Percentiles rank a stretch among this genome's conserved stretches.
These are phyloP conservation scores for Drosophila jambulina DNA, from an alignment of 1,140 invertebrate species.

Conservation along the genomic window DNA sequence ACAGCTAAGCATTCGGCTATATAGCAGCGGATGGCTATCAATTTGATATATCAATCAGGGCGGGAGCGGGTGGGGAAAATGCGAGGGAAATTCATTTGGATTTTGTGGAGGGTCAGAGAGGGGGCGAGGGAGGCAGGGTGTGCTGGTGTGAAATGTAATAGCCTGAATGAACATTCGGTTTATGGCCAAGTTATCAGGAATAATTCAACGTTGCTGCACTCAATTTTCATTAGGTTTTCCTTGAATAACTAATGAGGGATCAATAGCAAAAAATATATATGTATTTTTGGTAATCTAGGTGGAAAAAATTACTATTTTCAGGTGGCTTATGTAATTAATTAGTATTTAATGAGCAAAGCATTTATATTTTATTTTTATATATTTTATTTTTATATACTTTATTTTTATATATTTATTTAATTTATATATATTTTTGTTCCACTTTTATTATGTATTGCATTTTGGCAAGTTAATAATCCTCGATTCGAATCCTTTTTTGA, in stretches of 20 bases:
- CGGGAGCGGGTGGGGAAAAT: background rate
- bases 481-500: constrained; percentile 15
- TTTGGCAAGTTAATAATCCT: constrained; percentile 10
- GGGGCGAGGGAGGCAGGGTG: background rate
- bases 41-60: constrained; percentile 80
- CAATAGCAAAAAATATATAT: no score
- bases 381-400: no score
- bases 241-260: background rate
- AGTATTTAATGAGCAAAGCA: no score
- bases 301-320: no score
- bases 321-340: no score
- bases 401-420: no score
- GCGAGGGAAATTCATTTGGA: constrained; percentile 28
- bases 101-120: background rate
- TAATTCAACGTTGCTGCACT: background rate
- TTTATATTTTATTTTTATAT: no score
- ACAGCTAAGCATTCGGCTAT: constrained; percentile 45
- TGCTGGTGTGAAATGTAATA: constrained; percentile 12
- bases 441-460: background rate
- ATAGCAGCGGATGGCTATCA: constrained; percentile 62
- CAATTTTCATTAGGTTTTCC: background rate
- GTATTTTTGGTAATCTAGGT: no score
- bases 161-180: constrained; percentile 13
- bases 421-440: background rate
- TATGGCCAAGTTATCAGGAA: constrained; percentile 4